Evolutionary conservation across 2,113 vertebrate species (phyloP).

Genomic region (Otis tarda): DNA sequence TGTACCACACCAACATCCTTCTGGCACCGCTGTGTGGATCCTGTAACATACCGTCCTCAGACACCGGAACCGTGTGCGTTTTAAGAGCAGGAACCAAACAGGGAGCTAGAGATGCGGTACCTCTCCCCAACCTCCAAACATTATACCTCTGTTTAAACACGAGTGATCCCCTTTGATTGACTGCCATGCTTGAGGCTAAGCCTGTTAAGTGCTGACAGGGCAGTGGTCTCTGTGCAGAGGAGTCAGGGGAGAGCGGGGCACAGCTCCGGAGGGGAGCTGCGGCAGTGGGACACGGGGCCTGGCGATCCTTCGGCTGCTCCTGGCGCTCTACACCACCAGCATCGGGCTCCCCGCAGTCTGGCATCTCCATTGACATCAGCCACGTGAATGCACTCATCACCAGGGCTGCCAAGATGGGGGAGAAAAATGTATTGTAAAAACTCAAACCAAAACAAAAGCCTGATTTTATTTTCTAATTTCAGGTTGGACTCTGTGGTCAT

Average conservation of each 20-base stretch:
- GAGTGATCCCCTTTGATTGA: neutral
- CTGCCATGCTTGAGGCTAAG: neutral
- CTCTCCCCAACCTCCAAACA: neutral
- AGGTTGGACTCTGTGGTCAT: neutral
- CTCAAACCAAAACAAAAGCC: neutral
- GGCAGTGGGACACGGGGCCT: no score
- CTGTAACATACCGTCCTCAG: fast-evolving
- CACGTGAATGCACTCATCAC: fast-evolving
- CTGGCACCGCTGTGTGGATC: neutral
- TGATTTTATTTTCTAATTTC: neutral
- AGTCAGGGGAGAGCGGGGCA: neutral
- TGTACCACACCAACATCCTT: neutral
- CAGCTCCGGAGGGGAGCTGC: no score
- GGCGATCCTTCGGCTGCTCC: neutral
- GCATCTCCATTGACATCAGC: fast-evolving
- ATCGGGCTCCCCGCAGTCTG: fast-evolving
- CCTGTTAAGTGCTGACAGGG: neutral
- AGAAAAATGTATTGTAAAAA: neutral
- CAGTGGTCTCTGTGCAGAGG: neutral
- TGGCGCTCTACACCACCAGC: fast-evolving
- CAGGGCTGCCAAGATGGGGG: neutral
- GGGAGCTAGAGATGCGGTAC: fast-evolving
- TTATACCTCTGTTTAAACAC: neutral
- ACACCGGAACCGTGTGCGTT: fast-evolving
- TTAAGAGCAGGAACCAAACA: neutral